These are phyloP conservation scores for Eulemur albifrons DNA, from an alignment of 2,797 vertebrate genomes.

Conservation along the genomic window DNA sequence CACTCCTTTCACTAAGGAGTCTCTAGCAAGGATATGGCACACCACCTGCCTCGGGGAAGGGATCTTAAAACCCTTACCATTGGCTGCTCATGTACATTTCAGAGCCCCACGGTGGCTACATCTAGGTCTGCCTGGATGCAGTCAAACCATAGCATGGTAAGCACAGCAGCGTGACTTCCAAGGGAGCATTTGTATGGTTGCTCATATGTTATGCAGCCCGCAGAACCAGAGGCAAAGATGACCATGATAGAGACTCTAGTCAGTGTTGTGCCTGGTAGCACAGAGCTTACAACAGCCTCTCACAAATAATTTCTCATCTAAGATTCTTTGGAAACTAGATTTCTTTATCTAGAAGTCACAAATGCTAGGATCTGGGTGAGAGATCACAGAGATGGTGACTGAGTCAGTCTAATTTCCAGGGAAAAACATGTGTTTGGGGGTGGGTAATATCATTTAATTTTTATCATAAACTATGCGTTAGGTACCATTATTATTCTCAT, in stretches of 20 bases:
- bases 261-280: neutral
- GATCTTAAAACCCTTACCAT: neutral
- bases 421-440: neutral
- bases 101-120: accelerated
- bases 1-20: neutral
- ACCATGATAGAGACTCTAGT: neutral
- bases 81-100: accelerated
- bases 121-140: neutral
- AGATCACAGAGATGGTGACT: neutral
- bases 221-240: neutral
- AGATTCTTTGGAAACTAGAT: neutral
- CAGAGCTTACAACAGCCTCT: neutral
- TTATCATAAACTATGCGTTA: neutral
- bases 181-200: neutral
- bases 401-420: neutral
- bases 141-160: neutral
- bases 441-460: neutral
- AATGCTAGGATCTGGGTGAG: neutral
- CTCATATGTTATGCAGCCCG: neutral
- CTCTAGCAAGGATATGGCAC: neutral
- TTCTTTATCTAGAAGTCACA: neutral
- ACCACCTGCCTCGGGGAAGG: neutral
- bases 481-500: neutral
- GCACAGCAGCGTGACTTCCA: neutral
- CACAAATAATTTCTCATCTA: neutral